Conservation (phyloP, 2,797 vertebrate species). For the Neosalanx taihuensis region DNA sequence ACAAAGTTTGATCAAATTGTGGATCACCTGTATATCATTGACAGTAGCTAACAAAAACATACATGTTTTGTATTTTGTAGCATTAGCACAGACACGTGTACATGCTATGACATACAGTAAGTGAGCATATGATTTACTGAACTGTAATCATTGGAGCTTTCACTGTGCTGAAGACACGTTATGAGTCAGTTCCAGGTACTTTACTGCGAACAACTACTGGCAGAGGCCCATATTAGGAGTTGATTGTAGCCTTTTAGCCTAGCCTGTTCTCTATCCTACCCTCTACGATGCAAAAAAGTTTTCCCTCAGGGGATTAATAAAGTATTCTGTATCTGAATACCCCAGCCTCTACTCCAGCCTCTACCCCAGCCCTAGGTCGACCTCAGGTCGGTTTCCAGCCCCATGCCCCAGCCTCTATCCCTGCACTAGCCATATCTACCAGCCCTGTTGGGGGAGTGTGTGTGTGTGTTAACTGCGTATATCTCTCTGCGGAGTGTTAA, state of each 20-base stretch:
- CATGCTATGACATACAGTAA: not conserved
- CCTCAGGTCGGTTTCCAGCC: too few species aligned
- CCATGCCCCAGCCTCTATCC: not conserved
- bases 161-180: not conserved
- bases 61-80: not conserved
- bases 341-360: too few species aligned
- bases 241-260: too few species aligned
- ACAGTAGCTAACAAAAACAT: not conserved
- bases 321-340: too few species aligned
- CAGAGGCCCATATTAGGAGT: not conserved
- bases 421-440: not conserved
- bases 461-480: slow-evolving; percentile 41
- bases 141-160: not conserved
- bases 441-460: not conserved
- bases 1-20: not conserved
- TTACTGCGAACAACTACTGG: not conserved
- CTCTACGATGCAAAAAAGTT: too few species aligned
- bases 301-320: too few species aligned
- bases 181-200: not conserved
- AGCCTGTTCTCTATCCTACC: too few species aligned
- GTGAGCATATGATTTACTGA: not conserved
- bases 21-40: not conserved
- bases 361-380: too few species aligned
- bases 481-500: slow-evolving; percentile 50
- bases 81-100: too few species aligned